Conservation (phyloP, 2,113 vertebrate genomes). For the Lontra canadensis region DNA sequence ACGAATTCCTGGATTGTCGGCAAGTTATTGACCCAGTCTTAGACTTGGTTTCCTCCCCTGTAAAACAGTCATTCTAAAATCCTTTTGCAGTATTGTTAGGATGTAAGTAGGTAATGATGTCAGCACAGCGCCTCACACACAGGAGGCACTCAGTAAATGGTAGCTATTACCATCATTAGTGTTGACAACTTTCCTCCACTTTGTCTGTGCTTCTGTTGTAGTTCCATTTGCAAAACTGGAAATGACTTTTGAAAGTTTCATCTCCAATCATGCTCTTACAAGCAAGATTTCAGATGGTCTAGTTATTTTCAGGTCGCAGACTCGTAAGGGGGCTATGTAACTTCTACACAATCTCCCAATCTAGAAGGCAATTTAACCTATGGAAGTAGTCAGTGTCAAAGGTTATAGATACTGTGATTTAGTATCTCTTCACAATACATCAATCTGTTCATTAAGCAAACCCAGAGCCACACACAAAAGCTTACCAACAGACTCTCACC, state of each 20-base stretch:
- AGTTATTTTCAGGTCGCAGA: not conserved
- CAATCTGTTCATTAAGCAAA: constrained; percentile 22
- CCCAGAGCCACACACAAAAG: not conserved
- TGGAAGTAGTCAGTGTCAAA: not conserved
- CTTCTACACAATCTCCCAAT: not conserved
- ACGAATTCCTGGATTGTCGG: not conserved
- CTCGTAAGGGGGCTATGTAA: not conserved
- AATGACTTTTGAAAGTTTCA: constrained; percentile 27
- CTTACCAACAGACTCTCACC: not conserved
- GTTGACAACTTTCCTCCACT: not conserved
- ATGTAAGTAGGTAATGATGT: not conserved
- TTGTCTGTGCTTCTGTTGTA: not conserved
- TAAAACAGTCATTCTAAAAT: not conserved
- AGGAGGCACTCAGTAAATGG: not conserved
- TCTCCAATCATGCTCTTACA: not conserved
- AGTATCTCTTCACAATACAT: not conserved
- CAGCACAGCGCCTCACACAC: not conserved
- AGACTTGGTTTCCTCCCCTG: not conserved
- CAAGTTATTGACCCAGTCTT: not conserved
- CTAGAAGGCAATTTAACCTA: not conserved
- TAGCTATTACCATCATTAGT: not conserved
- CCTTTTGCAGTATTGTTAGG: not conserved
- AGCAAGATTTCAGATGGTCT: not conserved
- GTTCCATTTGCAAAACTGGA: not conserved
- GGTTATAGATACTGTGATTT: not conserved